Percentiles rank a stretch among this genome's conserved stretches.
Evolutionary conservation across 2,797 vertebrate species (phyloP).

Genomic region (Chrosomus eos): DNA sequence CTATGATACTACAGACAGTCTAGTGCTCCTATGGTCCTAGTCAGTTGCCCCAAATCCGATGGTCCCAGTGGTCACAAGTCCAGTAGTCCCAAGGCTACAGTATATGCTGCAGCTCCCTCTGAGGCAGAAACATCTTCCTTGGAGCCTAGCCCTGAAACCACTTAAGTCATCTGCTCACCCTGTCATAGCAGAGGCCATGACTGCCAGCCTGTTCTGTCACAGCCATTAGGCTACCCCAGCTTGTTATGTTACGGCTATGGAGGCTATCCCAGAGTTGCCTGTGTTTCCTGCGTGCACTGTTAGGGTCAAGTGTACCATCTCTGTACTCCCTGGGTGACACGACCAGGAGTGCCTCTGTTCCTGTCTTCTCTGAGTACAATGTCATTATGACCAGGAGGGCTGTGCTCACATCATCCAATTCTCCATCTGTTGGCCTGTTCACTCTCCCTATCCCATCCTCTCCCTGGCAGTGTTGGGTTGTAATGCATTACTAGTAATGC

Average conservation of each 20-base stretch:
- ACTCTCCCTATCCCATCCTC: too few species aligned
- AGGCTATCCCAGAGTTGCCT: background rate
- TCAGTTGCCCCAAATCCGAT: background rate
- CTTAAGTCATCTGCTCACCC: background rate
- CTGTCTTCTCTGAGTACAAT: too few species aligned
- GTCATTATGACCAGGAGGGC: too few species aligned
- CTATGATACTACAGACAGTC: background rate
- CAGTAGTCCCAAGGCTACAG: background rate
- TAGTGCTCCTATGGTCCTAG: background rate
- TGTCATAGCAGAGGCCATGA: background rate
- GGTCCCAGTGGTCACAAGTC: background rate
- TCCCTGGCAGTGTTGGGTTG: too few species aligned
- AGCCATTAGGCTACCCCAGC: too few species aligned
- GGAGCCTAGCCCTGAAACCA: background rate
- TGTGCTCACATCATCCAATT: too few species aligned
- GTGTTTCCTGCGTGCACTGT: background rate
- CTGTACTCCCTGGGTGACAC: background rate
- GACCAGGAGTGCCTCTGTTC: too few species aligned
- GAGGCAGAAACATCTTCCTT: background rate
- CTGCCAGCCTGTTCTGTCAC: too few species aligned
- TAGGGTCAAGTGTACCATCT: background rate
- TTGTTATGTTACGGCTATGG: background rate
- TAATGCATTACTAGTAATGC: too few species aligned
- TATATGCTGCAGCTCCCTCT: background rate
- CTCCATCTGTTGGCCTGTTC: too few species aligned